Conservation (phyloP, 1,140 invertebrate genomes). For the Drosophila busckii region DNA sequence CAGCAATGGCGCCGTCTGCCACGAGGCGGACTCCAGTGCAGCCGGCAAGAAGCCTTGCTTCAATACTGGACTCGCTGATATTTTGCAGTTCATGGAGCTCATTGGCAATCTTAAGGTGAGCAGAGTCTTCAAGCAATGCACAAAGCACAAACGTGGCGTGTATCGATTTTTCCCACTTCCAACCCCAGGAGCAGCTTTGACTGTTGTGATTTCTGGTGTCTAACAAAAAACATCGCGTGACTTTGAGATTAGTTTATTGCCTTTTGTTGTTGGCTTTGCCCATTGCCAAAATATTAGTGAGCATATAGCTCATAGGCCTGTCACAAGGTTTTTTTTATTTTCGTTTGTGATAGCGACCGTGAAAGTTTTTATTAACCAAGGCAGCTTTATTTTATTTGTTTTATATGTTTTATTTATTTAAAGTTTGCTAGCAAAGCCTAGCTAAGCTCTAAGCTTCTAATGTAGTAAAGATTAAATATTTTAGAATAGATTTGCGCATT, state of each 20-base stretch:
- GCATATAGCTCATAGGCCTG: slow-evolving; percentile 1
- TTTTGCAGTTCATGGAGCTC: slow-evolving; percentile 75
- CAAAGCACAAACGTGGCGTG: too few relatives aligned
- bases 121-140: too few relatives aligned
- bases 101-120: slow-evolving; percentile 75
- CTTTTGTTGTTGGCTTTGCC: background rate
- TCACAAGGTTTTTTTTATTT: slow-evolving; percentile 21
- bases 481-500: too few relatives aligned
- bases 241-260: slow-evolving; percentile 21
- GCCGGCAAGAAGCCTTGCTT: slow-evolving; percentile 68
- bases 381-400: background rate
- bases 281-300: background rate
- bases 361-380: slow-evolving; percentile 14
- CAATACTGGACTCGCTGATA: slow-evolving; percentile 63
- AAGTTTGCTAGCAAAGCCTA: too few relatives aligned
- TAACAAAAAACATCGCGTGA: slow-evolving; percentile 32
- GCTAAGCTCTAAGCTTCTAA: too few relatives aligned
- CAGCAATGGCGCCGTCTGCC: slow-evolving; percentile 38
- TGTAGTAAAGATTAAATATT: too few relatives aligned
- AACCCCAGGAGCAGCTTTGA: slow-evolving; percentile 9
- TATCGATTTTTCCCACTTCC: slow-evolving; percentile 59
- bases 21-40: slow-evolving; percentile 41
- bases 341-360: slow-evolving; percentile 4
- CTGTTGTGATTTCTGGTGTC: slow-evolving; percentile 11
- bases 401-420: too few relatives aligned